Evolutionary conservation across 2,888 invertebrate genomes (phyloP), one percentile per base, ranked within the genome.

Genomic region (Blastobasis lacticolella): DNA sequence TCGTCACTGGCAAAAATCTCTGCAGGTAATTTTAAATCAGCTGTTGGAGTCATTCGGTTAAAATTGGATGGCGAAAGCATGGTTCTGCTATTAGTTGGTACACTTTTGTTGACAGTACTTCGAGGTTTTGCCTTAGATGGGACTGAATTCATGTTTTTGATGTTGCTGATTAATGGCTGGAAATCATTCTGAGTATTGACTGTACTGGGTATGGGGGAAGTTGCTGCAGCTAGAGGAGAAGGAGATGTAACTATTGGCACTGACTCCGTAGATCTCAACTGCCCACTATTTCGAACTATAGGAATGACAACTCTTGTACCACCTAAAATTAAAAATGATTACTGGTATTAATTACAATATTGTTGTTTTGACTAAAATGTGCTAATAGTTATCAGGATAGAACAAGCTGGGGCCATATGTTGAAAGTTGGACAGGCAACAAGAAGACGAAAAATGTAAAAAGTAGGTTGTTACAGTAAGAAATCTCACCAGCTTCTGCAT

Each of bases 1-100:
- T 89, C 89, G 59, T 88, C 88, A 60, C 85, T 87, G 47, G 88
- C 89, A 68, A 89, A 89, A 66, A 89, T 89, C 56, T 89, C 85
- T 51, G 84, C 86, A 6, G 89, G 89, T 37, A 89, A 70, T 61
- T 75, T 86, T 55, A 85, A 72, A 58, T 88, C 88, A 51, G 83
- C 78, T 40, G 86, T 64, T 49, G 82, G 82, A 46, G 81, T 81
- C 55, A 86, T 64, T 10, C 67, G 54, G 56, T 82, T 79, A 51
- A 73, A 88, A 62, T 73, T 78, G 52, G 68, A 75, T 5, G 74
- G 63, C 49, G 73, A 67, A 38, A 71, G 59, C 41, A 78, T 57
- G 37, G 60, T 67, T 59, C 73, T 84, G 9, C 59, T 60, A 48
- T 57, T 65, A 41, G 68, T 48, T 42, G 55, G 55, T 44, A 64